phyloP scores from a whole-genome alignment of 2,888 invertebrate genomes.

The Arenicola marina region DNA sequence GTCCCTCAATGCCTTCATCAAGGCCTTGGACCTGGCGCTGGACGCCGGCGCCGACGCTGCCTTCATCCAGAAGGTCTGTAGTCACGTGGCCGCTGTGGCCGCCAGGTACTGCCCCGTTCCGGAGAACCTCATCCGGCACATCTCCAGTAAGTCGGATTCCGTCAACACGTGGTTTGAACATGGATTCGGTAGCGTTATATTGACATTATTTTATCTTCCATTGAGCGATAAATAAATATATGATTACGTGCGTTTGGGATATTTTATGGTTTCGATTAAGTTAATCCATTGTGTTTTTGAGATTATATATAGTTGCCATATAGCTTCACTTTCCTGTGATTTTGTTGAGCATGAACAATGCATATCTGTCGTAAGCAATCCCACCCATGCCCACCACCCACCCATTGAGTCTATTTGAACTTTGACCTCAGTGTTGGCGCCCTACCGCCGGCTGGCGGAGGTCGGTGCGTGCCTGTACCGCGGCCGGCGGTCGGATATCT shows the following conservation, averaged over 20 bases:
- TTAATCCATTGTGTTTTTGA: background rate
- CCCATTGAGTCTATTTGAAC: too few relatives aligned
- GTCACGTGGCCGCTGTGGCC: conserved; percentile 43
- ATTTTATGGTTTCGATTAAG: too few relatives aligned
- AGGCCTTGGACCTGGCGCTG: conserved; percentile 42
- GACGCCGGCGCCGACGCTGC: conserved; percentile 14
- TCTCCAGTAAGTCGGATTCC: conserved; percentile 41
- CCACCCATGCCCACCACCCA: too few relatives aligned
- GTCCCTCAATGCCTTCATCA: conserved; percentile 45
- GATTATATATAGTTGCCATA: background rate
- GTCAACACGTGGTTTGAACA: too few relatives aligned
- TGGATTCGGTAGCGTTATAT: too few relatives aligned
- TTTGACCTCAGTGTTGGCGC: conserved; percentile 47
- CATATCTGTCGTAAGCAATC: too few relatives aligned
- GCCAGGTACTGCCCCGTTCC: conserved; percentile 42
- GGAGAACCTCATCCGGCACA: conserved; percentile 35
- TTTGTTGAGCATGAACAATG: too few relatives aligned
- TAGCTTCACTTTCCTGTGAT: too few relatives aligned
- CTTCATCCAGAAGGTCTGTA: conserved; percentile 44
- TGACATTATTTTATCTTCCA: too few relatives aligned
- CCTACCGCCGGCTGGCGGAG: conserved; percentile 54
- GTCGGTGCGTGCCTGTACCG: conserved; percentile 52
- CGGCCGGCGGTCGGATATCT: conserved; percentile 41
- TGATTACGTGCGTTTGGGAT: background rate
- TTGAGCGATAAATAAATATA: background rate